Conservation (phyloP, 2,797 vertebrate species). For the Zenarchopterus dispar region DNA sequence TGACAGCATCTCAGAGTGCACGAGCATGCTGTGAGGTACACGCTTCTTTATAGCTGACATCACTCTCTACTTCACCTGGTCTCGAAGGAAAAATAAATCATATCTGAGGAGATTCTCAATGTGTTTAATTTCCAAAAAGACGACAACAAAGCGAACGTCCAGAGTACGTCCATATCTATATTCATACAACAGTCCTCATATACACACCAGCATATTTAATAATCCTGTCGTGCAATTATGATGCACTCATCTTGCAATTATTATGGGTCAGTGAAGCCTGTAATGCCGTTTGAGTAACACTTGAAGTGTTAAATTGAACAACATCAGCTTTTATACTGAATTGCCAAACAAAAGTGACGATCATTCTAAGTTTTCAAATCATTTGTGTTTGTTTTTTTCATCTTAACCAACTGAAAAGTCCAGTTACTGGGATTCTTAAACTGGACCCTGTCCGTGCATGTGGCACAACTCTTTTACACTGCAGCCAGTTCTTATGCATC, state of each 20-base stretch:
- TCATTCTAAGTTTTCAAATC: constrained; percentile 11
- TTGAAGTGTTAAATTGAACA: constrained; percentile 63
- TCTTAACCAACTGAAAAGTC: not conserved
- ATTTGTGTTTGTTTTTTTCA: constrained; percentile 7
- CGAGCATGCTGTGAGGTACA: constrained; percentile 13
- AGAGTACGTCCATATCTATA: not conserved
- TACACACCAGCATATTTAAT: constrained; percentile 30
- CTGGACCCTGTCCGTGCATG: too few species aligned
- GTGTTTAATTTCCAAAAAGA: constrained; percentile 32
- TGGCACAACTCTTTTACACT: too few species aligned
- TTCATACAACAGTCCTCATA: not conserved
- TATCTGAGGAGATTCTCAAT: constrained; percentile 5
- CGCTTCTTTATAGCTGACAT: constrained; percentile 47
- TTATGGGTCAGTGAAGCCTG: constrained; percentile 66
- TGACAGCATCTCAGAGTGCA: constrained; percentile 18
- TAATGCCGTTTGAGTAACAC: constrained; percentile 62
- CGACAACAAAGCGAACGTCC: constrained; percentile 13
- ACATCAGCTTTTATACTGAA: constrained; percentile 30
- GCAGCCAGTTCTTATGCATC: too few species aligned
- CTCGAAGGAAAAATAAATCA: constrained; percentile 6
- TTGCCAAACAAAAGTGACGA: constrained; percentile 33
- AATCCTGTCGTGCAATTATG: constrained; percentile 43
- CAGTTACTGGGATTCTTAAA: too few species aligned
- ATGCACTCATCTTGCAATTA: constrained; percentile 55
- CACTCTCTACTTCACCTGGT: constrained; percentile 23